Evolutionary conservation across 2,888 invertebrate genomes (phyloP).

Genomic region (Frankliniella fusca): DNA sequence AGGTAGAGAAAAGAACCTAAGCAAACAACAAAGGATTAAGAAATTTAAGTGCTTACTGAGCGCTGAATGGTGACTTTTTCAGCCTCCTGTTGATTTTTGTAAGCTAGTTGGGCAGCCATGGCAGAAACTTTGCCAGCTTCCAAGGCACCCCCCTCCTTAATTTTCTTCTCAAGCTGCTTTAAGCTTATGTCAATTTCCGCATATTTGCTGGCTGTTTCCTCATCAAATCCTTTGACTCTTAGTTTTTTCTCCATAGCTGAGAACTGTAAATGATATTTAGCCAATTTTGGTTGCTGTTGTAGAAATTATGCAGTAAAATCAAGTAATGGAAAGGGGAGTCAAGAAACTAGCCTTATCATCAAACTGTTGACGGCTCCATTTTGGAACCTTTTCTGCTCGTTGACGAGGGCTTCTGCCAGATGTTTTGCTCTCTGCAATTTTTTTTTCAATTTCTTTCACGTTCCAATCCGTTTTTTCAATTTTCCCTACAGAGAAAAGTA

Average conservation of each 20-base stretch:
- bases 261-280: slow-evolving; percentile 48
- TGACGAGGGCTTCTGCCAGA: slow-evolving; percentile 55
- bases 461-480: slow-evolving; percentile 89
- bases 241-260: slow-evolving; percentile 63
- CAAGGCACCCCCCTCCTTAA: slow-evolving; percentile 71
- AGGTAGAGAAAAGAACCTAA: not conserved
- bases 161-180: slow-evolving; percentile 65
- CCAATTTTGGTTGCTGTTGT: not conserved
- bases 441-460: slow-evolving; percentile 82
- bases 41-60: slow-evolving; percentile 50
- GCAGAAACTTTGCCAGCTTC: slow-evolving; percentile 77
- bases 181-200: slow-evolving; percentile 68
- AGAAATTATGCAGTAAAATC: slow-evolving; percentile 28
- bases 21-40: slow-evolving; percentile 31
- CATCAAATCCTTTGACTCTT: slow-evolving; percentile 53
- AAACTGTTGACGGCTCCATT: slow-evolving; percentile 82
- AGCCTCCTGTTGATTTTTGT: slow-evolving; percentile 53
- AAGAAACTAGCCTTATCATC: slow-evolving; percentile 46
- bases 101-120: slow-evolving; percentile 74
- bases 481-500: slow-evolving; percentile 54
- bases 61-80: slow-evolving; percentile 50
- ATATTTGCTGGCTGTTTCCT: slow-evolving; percentile 60
- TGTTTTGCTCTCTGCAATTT: slow-evolving; percentile 73
- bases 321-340: not conserved
- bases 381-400: slow-evolving; percentile 73